A percentile compares a stretch with the other conserved stretches of the same genome.
Evolutionary conservation across 37 sponge, comb jelly and placozoan species (phyloP).

Genomic region (Beroe ovata): DNA sequence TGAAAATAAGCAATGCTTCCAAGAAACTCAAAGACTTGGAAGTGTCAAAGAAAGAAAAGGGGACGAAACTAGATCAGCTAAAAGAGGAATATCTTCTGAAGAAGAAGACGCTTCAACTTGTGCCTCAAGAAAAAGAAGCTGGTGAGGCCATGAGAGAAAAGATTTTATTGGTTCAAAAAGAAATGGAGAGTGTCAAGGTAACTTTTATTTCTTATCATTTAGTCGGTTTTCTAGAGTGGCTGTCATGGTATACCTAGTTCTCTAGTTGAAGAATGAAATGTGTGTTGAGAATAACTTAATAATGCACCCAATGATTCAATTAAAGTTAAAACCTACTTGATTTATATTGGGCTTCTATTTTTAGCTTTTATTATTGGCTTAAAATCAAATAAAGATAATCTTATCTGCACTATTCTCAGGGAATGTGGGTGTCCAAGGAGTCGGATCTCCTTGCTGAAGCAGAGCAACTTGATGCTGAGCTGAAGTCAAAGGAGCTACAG

Average conservation of each 20-base stretch:
- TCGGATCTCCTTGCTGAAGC: background rate
- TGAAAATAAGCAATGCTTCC: slow-evolving; percentile 9
- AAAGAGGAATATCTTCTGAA: slow-evolving; percentile 13
- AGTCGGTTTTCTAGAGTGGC: no score
- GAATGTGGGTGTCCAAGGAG: slow-evolving; percentile 33
- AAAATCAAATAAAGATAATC: no score
- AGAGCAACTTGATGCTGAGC: background rate
- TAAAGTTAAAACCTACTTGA: no score
- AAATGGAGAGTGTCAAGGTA: slow-evolving; percentile 6
- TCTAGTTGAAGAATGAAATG: no score
- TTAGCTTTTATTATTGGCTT: no score
- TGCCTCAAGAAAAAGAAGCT: slow-evolving; percentile 25
- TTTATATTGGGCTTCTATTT: no score
- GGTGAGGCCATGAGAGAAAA: slow-evolving; percentile 29
- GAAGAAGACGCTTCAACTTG: slow-evolving; percentile 48
- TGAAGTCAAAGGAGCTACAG: slow-evolving; percentile 9
- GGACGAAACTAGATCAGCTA: background rate
- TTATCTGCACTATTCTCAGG: no score
- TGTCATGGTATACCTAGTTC: no score
- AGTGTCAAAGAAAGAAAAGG: background rate
- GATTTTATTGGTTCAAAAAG: background rate
- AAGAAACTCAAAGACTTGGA: slow-evolving; percentile 25
- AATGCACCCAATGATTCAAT: no score
- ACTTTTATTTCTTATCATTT: background rate
- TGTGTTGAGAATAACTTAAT: no score